Percentiles rank a stretch among this genome's conserved stretches.
Conservation (phyloP, 2,113 vertebrate species). For the Channa argus region DNA sequence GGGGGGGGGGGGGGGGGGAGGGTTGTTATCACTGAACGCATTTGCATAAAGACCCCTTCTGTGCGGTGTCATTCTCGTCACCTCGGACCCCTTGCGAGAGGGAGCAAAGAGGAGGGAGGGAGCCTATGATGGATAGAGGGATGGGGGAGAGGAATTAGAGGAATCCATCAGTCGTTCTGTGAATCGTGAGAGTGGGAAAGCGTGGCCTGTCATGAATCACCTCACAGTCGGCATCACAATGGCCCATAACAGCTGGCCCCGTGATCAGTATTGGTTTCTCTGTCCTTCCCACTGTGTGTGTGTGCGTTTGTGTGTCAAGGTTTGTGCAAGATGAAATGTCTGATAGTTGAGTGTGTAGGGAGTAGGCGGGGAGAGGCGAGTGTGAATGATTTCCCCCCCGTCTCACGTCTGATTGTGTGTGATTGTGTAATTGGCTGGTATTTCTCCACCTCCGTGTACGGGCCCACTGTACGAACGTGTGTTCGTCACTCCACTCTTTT, state of each 20-base stretch:
- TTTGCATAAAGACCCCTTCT: conserved; percentile 77
- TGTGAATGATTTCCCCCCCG: conserved; percentile 57
- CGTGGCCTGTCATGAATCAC: conserved; percentile 65
- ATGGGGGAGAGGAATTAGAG: conserved; percentile 23
- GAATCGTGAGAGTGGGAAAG: conserved; percentile 65
- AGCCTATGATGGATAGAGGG: conserved; percentile 13
- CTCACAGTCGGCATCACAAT: conserved; percentile 62
- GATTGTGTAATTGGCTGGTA: conserved; percentile 69
- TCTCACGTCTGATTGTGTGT: conserved; percentile 55
- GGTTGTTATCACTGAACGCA: conserved; percentile 38
- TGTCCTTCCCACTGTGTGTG: conserved; percentile 32
- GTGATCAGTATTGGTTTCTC: conserved; percentile 80
- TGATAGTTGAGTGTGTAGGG: conserved; percentile 41
- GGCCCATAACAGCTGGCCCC: conserved; percentile 75
- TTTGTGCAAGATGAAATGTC: conserved; percentile 41
- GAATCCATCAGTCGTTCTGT: conserved; percentile 57
- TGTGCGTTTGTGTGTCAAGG: conserved; percentile 9
- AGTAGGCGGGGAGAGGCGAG: conserved; percentile 33
- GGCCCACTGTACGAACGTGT: conserved; percentile 50
- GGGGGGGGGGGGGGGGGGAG: background rate
- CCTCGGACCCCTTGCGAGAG: conserved; percentile 26
- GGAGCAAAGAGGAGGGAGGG: background rate
- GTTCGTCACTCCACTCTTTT: conserved; percentile 62
- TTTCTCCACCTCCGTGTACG: conserved; percentile 50
- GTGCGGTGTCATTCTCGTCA: conserved; percentile 55